Conservation (phyloP, 2,797 vertebrate genomes). For the Argya squamiceps region DNA sequence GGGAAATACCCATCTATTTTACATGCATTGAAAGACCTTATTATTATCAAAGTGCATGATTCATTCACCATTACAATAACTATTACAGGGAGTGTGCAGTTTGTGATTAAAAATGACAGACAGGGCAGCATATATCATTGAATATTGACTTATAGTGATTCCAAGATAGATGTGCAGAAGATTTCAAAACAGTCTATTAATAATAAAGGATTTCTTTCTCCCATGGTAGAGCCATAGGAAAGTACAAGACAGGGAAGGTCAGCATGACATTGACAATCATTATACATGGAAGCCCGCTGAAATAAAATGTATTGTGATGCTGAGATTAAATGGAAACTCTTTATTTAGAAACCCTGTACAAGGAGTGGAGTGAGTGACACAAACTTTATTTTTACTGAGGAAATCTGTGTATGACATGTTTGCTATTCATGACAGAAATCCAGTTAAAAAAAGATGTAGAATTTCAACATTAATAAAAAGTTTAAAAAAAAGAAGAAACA, state of each 20-base stretch:
- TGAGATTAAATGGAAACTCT: background rate
- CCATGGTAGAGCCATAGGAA: background rate
- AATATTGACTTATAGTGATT: conserved; percentile 46
- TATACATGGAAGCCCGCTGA: background rate
- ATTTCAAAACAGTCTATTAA: conserved; percentile 20
- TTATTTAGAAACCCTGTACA: background rate
- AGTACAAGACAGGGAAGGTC: conserved; percentile 14
- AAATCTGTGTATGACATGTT: background rate
- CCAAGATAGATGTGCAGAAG: background rate
- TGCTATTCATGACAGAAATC: background rate
- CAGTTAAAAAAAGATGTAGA: background rate
- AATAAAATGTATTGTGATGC: background rate
- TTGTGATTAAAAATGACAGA: conserved; percentile 31
- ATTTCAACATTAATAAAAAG: background rate
- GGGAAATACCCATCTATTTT: background rate
- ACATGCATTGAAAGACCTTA: background rate
- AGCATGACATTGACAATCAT: background rate
- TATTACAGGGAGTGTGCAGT: background rate
- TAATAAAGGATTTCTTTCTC: conserved; percentile 33
- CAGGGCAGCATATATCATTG: background rate
- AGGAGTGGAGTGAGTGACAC: background rate
- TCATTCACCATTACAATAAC: conserved; percentile 22
- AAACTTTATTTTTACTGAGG: background rate
- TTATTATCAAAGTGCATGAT: background rate
- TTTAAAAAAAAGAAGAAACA: background rate